Evolutionary conservation across 2,888 invertebrate species (phyloP), one percentile per base, ranked within the genome.

Genomic region (Dimorphilus gyrociliatus): DNA sequence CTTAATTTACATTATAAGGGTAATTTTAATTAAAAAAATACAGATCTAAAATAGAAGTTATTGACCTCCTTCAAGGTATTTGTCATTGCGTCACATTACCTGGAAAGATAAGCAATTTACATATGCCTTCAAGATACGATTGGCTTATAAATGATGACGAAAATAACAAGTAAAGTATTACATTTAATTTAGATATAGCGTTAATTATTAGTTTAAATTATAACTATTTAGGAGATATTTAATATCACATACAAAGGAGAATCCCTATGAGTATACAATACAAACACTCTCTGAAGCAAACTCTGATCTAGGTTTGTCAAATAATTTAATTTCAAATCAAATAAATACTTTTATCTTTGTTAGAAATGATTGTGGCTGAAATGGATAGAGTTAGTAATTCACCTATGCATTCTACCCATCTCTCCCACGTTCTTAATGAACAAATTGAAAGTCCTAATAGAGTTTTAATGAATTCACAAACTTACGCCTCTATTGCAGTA

Each of bases 401-500:
- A 13, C 41, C 47, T 3, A 39, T 61, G 30, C 40, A 38, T 24
- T 47, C 53, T 28, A 31, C 39, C 7, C 36, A 50, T 2, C 45
- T 69, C 18, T 61, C 62, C 32, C 47, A 52, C 25, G 58, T 57
- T 3, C 38, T 69, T 6, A 42, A 50, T 2, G 53, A 66, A 40
- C 56, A 62, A 33, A 60, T 66, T 7, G 50, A 55, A 25, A 55
- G 63, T 16, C 66, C 69, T 1, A 69, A 67, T 38, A 53, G 69
- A 39, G 37, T 69, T 3, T 27, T 67, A 2, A 51, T 57, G 2
- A 57, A 61, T 7, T 53, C 58, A 12, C 48, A 54, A 19, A 51
- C 56, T 2, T 67, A 63, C 38, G 68, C 65, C 10, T 55, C 55
- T 12, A 38, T 69, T 8, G 51, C 60, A 16, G 50, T 66, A 4